These are phyloP conservation scores for Helogale parvula DNA, from an alignment of 2,113 vertebrate species.

Conservation along the genomic window DNA sequence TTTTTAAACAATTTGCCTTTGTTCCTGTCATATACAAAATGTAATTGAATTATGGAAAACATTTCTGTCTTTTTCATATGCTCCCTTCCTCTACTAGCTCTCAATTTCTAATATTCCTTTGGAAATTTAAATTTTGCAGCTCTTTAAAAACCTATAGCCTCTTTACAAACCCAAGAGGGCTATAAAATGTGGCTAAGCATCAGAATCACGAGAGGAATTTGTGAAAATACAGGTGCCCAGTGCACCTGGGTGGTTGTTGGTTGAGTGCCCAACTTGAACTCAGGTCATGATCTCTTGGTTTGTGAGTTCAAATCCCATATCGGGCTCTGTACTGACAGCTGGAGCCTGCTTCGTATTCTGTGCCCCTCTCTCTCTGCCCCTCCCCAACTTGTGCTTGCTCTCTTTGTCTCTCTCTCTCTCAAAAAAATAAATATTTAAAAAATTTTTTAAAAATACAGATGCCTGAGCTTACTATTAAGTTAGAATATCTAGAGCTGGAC, in stretches of 20 bases:
- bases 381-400: too few species aligned
- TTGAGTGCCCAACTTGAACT: too few species aligned
- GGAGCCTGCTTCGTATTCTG: too few species aligned
- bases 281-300: too few species aligned
- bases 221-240: neutral
- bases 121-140: neutral
- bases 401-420: too few species aligned
- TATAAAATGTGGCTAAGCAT: neutral
- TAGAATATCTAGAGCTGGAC: neutral
- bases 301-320: too few species aligned
- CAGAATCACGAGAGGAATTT: neutral
- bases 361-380: too few species aligned
- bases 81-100: neutral
- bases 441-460: neutral
- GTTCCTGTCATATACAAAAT: neutral
- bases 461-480: neutral
- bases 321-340: too few species aligned
- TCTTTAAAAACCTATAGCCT: neutral
- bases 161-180: neutral
- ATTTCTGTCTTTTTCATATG: conserved; percentile 14
- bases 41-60: neutral
- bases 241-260: too few species aligned
- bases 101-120: neutral
- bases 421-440: too few species aligned
- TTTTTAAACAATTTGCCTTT: neutral